Evolutionary conservation across 2,113 vertebrate species (phyloP).

Genomic region (Galeopterus variegatus): DNA sequence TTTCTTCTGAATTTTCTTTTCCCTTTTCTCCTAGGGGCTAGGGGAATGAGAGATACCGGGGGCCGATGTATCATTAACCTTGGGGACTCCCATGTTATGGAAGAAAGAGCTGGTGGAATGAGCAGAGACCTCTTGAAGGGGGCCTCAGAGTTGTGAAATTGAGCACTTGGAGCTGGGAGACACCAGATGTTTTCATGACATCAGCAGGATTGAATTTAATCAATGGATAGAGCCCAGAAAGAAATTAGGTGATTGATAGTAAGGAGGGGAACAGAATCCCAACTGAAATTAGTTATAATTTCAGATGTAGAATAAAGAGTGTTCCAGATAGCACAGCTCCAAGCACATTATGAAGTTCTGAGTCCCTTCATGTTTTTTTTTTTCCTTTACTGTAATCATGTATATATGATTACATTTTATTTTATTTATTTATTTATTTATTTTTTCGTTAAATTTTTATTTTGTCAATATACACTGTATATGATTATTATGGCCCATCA

Average conservation of each 20-base stretch:
- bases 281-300: not conserved
- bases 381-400: too few species aligned
- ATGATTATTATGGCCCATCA: too few species aligned
- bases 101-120: not conserved
- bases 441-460: too few species aligned
- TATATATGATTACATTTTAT: too few species aligned
- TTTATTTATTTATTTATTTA: too few species aligned
- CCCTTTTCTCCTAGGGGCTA: not conserved
- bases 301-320: not conserved
- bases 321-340: not conserved
- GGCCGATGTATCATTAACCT: not conserved
- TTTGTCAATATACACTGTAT: too few species aligned
- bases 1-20: not conserved
- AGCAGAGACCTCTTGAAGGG: not conserved
- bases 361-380: not conserved
- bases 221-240: not conserved
- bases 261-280: not conserved
- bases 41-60: not conserved
- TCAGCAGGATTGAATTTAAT: not conserved
- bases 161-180: not conserved
- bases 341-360: not conserved
- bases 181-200: not conserved
- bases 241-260: not conserved
- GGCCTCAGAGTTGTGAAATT: not conserved
- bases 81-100: not conserved